Conservation (phyloP, 2,113 vertebrate species). For the Paradoxurus hermaphroditus region DNA sequence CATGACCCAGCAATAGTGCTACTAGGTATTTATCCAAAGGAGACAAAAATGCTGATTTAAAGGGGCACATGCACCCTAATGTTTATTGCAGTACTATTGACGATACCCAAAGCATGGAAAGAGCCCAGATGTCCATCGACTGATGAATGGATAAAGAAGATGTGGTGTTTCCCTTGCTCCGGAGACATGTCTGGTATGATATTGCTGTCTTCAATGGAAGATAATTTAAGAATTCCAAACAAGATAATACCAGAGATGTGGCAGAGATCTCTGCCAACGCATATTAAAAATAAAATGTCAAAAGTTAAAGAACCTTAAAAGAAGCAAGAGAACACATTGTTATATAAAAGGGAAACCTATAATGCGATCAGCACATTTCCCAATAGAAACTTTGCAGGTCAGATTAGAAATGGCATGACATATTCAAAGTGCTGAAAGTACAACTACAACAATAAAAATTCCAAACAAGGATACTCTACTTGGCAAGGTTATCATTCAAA, state of each 20-base stretch:
- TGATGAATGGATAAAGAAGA: not conserved
- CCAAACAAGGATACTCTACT: not conserved
- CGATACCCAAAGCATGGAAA: too few species aligned
- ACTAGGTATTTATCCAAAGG: too few species aligned
- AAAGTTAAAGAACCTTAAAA: not conserved
- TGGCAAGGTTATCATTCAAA: not conserved
- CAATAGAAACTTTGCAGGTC: not conserved
- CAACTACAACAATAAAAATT: not conserved
- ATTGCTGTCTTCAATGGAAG: not conserved
- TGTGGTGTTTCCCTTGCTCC: too few species aligned
- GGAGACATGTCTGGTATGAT: too few species aligned
- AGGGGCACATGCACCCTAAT: too few species aligned
- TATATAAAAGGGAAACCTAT: not conserved
- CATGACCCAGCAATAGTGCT: too few species aligned
- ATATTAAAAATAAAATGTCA: not conserved
- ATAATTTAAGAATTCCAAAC: not conserved
- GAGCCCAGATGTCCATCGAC: not conserved
- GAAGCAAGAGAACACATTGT: not conserved
- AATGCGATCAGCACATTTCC: not conserved
- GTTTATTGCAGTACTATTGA: too few species aligned
- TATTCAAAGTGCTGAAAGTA: not conserved
- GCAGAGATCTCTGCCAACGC: not conserved
- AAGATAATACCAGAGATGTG: not conserved
- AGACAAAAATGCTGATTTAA: too few species aligned
- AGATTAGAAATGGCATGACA: not conserved